A percentile compares a stretch with the other conserved stretches of the same genome.
These are phyloP conservation scores for Antennarius striatus DNA, from an alignment of 2,113 vertebrate species.

Conservation along the genomic window DNA sequence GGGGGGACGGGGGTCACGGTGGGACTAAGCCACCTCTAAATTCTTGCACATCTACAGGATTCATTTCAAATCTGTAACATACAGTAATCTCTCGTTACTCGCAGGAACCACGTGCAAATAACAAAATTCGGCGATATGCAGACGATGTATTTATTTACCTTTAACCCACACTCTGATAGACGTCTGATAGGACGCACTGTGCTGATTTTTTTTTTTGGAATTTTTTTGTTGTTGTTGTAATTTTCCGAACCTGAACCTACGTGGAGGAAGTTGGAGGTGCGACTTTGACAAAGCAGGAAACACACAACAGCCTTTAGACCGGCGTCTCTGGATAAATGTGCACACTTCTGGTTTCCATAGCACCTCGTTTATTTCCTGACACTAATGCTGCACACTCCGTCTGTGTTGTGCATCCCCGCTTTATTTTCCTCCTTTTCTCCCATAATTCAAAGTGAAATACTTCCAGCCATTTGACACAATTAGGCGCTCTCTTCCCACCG, in stretches of 20 bases:
- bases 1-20: background rate
- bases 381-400: constrained; percentile 44
- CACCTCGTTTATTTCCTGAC: constrained; percentile 64
- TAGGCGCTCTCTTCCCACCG: constrained; percentile 69
- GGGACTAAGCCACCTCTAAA: too few species aligned
- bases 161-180: too few species aligned
- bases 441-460: constrained; percentile 76
- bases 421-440: constrained; percentile 59
- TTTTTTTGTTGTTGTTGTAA: too few species aligned
- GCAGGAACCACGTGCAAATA: too few species aligned
- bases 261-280: constrained; percentile 18
- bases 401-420: constrained; percentile 48
- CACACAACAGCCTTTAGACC: constrained; percentile 11
- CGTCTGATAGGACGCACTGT: too few species aligned
- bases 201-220: too few species aligned
- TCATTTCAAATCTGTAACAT: too few species aligned
- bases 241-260: too few species aligned
- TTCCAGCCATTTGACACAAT: constrained; percentile 80
- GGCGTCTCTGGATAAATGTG: constrained; percentile 20
- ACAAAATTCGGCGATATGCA: too few species aligned
- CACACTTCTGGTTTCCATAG: constrained; percentile 36
- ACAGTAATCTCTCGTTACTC: too few species aligned
- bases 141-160: too few species aligned
- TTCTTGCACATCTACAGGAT: too few species aligned
- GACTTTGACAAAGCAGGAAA: constrained; percentile 30